These are phyloP conservation scores for Cetoscarus ocellatus DNA, from an alignment of 2,797 vertebrate genomes.

Conservation along the genomic window DNA sequence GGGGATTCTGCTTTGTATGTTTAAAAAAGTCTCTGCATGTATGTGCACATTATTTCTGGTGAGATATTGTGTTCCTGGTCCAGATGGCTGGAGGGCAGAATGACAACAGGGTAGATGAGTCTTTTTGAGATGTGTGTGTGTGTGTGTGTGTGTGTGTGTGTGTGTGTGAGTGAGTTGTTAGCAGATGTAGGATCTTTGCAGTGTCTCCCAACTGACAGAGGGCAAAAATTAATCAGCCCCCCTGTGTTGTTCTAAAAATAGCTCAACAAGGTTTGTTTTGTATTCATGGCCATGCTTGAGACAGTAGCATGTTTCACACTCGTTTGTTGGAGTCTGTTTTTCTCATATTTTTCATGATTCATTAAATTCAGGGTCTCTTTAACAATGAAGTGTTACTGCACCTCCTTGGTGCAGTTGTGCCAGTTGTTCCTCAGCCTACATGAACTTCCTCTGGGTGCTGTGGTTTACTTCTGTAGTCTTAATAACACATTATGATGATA, in stretches of 20 bases:
- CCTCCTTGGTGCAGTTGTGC: background rate
- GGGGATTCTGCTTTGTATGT: constrained; percentile 22
- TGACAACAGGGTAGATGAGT: constrained; percentile 46
- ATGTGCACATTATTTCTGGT: constrained; percentile 9
- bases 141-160: constrained; percentile 14
- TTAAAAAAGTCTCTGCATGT: constrained; percentile 7
- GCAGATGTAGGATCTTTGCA: constrained; percentile 50
- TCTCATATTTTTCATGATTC: constrained; percentile 11
- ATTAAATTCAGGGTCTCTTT: constrained; percentile 6
- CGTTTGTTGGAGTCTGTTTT: constrained; percentile 12
- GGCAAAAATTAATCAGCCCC: constrained; percentile 53
- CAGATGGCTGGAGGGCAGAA: constrained; percentile 52
- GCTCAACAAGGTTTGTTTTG: constrained; percentile 26
- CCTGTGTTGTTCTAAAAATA: constrained; percentile 63
- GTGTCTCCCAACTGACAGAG: constrained; percentile 45
- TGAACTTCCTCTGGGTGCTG: background rate
- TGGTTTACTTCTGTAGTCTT: background rate
- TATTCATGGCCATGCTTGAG: constrained; percentile 16
- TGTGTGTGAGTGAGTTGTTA: constrained; percentile 8
- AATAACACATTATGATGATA: background rate
- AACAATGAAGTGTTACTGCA: background rate
- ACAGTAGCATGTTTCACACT: background rate
- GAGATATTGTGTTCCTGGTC: constrained; percentile 28
- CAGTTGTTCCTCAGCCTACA: background rate
- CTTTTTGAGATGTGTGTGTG: constrained; percentile 22